Evolutionary conservation across 2,888 invertebrate species (phyloP).

Genomic region (Esperia sulphurella): DNA sequence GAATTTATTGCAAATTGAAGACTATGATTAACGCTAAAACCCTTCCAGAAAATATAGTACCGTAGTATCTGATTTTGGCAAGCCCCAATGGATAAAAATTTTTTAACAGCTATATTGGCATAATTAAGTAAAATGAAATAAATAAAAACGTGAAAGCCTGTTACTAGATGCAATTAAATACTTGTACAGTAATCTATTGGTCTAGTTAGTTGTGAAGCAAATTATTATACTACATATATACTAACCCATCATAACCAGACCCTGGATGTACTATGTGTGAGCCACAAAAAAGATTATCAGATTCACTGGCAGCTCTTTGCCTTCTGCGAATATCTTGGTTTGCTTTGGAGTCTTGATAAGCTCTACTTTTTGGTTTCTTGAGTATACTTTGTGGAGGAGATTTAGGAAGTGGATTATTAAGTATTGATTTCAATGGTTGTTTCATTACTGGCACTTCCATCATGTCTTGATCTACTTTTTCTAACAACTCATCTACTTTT

Average conservation of each 20-base stretch:
- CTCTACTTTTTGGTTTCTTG: slow-evolving; percentile 62
- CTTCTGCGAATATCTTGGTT: slow-evolving; percentile 59
- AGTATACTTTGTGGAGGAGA: slow-evolving; percentile 62
- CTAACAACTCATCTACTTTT: slow-evolving; percentile 69
- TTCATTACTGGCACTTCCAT: slow-evolving; percentile 55
- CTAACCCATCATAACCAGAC: slow-evolving; percentile 63
- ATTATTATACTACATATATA: slow-evolving; percentile 17
- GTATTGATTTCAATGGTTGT: slow-evolving; percentile 70
- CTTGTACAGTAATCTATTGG: no score
- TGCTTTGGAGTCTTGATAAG: slow-evolving; percentile 46
- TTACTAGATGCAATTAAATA: no score
- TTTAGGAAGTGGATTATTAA: slow-evolving; percentile 62
- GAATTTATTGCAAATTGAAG: no score
- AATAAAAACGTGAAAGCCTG: no score
- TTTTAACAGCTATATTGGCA: no score
- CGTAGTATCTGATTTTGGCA: no score
- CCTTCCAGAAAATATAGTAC: no score
- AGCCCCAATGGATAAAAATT: no score
- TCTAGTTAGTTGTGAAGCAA: no score
- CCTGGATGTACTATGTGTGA: slow-evolving; percentile 49
- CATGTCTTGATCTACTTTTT: slow-evolving; percentile 67
- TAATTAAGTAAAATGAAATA: no score
- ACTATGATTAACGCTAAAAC: no score
- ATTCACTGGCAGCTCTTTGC: slow-evolving; percentile 72
- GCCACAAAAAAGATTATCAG: slow-evolving; percentile 60